phyloP scores from a whole-genome alignment of 2,797 vertebrate genomes.

The Scomberomorus guttatus region DNA sequence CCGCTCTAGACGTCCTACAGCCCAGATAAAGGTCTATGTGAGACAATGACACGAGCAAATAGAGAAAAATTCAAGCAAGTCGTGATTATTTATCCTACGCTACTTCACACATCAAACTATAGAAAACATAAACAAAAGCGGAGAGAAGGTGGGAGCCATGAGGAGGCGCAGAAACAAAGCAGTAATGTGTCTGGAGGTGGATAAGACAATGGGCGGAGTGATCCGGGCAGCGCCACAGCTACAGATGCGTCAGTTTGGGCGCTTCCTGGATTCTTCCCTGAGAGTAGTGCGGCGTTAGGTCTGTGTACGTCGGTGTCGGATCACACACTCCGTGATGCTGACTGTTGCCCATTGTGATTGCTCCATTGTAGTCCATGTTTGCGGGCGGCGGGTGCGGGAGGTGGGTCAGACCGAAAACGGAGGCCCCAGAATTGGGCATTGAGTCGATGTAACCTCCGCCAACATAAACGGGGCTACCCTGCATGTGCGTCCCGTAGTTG shows the following conservation, averaged over 20 bases:
- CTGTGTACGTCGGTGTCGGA: slow-evolving; percentile 95
- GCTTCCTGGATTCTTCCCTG: slow-evolving; percentile 99
- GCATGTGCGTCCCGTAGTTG: slow-evolving; percentile 95
- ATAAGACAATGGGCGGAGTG: slow-evolving; percentile 83
- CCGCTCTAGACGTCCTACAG: slow-evolving; percentile 71
- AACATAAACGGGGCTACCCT: slow-evolving; percentile 96
- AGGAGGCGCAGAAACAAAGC: slow-evolving; percentile 80
- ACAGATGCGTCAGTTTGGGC: slow-evolving; percentile 99
- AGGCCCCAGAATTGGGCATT: slow-evolving; percentile 92
- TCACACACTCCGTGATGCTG: slow-evolving; percentile 96
- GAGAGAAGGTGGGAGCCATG: slow-evolving; percentile 72
- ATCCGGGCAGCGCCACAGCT: slow-evolving; percentile 83
- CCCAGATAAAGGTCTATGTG: slow-evolving; percentile 83
- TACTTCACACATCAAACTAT: slow-evolving; percentile 93
- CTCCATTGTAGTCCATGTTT: slow-evolving; percentile 95
- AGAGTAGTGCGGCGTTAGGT: slow-evolving; percentile 98
- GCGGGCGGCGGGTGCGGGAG: slow-evolving; percentile 91
- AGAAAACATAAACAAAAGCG: slow-evolving; percentile 80
- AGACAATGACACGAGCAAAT: slow-evolving; percentile 91
- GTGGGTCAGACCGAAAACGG: slow-evolving; percentile 96
- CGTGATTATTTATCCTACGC: slow-evolving; percentile 89
- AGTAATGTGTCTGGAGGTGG: slow-evolving; percentile 78
- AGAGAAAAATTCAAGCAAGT: slow-evolving; percentile 92
- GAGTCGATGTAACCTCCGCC: slow-evolving; percentile 96
- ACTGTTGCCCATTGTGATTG: slow-evolving; percentile 93